These are phyloP conservation scores for Metacarcinus magister DNA, from an alignment of 2,888 invertebrate genomes.

Conservation along the genomic window DNA sequence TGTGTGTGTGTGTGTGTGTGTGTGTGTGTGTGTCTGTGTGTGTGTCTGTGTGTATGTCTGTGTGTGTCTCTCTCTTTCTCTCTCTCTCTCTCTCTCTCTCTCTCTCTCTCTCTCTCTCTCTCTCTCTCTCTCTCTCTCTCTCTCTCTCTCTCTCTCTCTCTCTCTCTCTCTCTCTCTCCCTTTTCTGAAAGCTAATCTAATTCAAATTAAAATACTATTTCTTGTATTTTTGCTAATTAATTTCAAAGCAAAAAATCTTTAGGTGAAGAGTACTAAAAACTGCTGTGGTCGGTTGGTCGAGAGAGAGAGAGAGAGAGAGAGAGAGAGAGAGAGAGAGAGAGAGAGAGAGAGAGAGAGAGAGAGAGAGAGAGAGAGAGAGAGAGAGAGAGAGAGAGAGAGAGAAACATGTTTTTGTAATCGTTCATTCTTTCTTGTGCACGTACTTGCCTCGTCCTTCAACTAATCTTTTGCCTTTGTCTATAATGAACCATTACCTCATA, in stretches of 20 bases:
- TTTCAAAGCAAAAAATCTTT: background rate
- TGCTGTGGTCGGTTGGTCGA: no score
- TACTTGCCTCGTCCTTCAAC: background rate
- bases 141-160: background rate
- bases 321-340: background rate
- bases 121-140: no score
- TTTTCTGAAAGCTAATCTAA: background rate
- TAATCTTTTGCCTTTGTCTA: background rate
- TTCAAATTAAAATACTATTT: background rate
- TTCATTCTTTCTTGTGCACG: background rate
- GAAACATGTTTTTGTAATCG: background rate
- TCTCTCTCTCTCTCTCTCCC: background rate
- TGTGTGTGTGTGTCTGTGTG: no score
- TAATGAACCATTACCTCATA: background rate
- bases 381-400: conserved; percentile 13
- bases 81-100: no score
- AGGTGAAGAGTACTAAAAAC: background rate
- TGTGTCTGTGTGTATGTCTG: no score
- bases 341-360: conserved; percentile 26
- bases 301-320: no score
- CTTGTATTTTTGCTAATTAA: background rate
- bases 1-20: no score
- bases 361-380: conserved; percentile 15
- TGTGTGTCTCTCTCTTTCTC: no score
- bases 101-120: no score